Evolutionary conservation across 2,113 vertebrate genomes (phyloP), one percentile per base, ranked within the genome.

Genomic region (Hippolais icterina): DNA sequence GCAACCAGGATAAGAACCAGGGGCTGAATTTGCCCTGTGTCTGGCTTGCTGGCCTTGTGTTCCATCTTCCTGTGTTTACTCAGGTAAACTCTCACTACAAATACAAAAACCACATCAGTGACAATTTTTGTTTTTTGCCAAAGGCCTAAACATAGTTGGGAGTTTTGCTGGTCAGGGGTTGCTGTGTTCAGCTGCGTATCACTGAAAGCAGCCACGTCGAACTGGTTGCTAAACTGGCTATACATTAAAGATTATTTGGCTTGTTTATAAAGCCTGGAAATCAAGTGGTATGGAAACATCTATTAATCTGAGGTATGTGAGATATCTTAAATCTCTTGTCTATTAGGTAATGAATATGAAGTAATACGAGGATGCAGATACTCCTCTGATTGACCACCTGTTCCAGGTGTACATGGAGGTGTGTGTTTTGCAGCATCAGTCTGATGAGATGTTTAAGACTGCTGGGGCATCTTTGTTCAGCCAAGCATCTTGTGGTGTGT

Each of bases 391-490:
- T 39, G 35, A 49, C 35, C 15, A 6, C 16, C 24, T 46, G 14
- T 76, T 52, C 37, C 50, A 56, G 42, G 35, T 78, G 22, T 1
- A 3, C 0, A 0, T 59, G 31, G 35, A 49, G 5, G 13, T 27
- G 12, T 63, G 39, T 20, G 1, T 72, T 92, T 88, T 86, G 52
- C 17, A 18, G 17, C 33, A 24, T 77, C 60, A 12, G 22, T 63
- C n/a, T 27, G 41, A 49, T 42, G 21, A 69, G 23, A 12, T 42
- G 35, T 65, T 80, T 46, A 44, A 77, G 71, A 21, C 13, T 59
- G 24, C 52, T 93, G 63, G 10, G 15, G 10, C 60, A 81, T 59
- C 47, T 88, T 25, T 10, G 5, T 80, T 83, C 1, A 2, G 22
- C 71, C 4, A 12, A 22, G 14, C 8, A 1, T 83, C 33, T 50